Evolutionary conservation across 2,113 vertebrate species (phyloP).

Genomic region (Phalacrocorax aristotelis): DNA sequence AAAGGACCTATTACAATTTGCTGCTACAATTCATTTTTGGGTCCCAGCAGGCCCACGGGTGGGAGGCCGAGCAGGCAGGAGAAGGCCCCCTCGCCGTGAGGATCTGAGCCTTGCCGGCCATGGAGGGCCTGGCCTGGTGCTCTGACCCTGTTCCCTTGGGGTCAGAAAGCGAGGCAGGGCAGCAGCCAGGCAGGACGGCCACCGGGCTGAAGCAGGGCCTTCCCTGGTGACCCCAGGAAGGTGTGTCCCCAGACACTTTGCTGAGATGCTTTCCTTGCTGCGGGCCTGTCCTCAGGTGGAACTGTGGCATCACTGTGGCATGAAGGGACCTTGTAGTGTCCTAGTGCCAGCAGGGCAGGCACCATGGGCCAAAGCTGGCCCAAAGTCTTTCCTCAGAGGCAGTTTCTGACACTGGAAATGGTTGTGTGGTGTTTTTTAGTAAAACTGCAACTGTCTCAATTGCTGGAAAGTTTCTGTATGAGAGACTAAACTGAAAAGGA

Average conservation of each 20-base stretch:
- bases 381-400: not conserved
- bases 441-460: not conserved
- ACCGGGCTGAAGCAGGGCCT: not conserved
- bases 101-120: rapidly evolving
- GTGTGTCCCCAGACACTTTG: rapidly evolving
- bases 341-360: rapidly evolving
- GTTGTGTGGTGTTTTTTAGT: not conserved
- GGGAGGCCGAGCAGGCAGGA: rapidly evolving
- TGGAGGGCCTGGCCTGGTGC: rapidly evolving
- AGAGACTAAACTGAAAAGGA: not conserved
- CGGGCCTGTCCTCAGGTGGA: not conserved
- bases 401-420: not conserved
- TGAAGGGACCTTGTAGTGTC: not conserved
- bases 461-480: not conserved
- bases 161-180: not conserved
- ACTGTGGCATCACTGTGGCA: too few relatives aligned
- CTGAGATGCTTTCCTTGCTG: rapidly evolving
- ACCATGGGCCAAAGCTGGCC: not conserved
- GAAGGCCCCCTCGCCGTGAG: rapidly evolving
- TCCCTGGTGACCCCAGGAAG: not conserved
- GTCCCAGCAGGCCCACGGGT: rapidly evolving
- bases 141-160: rapidly evolving
- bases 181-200: not conserved
- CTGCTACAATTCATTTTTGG: rapidly evolving
- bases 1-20: not conserved